Percentiles rank a stretch among this genome's conserved stretches.
Evolutionary conservation across 92 coral and sea anemone species (phyloP).

Genomic region (Blastomussa wellsi): DNA sequence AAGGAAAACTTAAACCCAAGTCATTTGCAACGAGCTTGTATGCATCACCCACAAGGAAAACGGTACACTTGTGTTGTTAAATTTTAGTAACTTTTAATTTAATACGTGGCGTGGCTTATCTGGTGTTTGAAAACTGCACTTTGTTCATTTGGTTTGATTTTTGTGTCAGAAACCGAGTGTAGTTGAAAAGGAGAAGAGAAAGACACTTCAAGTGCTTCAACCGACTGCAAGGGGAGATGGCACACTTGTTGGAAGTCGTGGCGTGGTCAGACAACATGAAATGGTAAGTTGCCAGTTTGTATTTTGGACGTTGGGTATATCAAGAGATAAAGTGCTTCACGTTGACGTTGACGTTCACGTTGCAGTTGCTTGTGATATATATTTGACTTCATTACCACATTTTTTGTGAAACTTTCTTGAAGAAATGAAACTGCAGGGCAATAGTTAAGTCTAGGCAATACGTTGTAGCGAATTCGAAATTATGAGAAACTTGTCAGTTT

Average conservation of each 20-base stretch:
- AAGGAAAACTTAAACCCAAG: constrained; percentile 61
- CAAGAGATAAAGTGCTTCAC: too few relatives aligned
- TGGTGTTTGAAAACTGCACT: background rate
- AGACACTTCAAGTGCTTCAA: constrained; percentile 90
- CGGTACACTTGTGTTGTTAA: constrained; percentile 4
- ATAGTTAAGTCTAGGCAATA: too few relatives aligned
- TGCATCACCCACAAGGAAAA: constrained; percentile 32
- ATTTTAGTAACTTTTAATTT: background rate
- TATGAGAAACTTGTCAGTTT: too few relatives aligned
- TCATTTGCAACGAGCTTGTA: constrained; percentile 64
- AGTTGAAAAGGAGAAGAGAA: constrained; percentile 63
- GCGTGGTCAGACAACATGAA: constrained; percentile 47
- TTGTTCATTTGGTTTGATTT: constrained; percentile 15
- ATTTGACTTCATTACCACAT: too few relatives aligned
- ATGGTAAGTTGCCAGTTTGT: background rate
- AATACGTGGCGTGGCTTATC: background rate
- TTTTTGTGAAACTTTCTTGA: too few relatives aligned
- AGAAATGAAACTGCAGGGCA: too few relatives aligned
- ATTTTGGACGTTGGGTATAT: too few relatives aligned
- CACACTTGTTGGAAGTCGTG: constrained; percentile 80
- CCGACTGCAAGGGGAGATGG: constrained; percentile 89
- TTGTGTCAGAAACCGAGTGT: constrained; percentile 36
- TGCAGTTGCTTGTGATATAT: too few relatives aligned
- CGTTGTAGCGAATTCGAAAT: too few relatives aligned
- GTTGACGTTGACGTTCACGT: too few relatives aligned